phyloP scores from a whole-genome alignment of 2,888 invertebrate species.

The Temnothorax rugatulus region DNA sequence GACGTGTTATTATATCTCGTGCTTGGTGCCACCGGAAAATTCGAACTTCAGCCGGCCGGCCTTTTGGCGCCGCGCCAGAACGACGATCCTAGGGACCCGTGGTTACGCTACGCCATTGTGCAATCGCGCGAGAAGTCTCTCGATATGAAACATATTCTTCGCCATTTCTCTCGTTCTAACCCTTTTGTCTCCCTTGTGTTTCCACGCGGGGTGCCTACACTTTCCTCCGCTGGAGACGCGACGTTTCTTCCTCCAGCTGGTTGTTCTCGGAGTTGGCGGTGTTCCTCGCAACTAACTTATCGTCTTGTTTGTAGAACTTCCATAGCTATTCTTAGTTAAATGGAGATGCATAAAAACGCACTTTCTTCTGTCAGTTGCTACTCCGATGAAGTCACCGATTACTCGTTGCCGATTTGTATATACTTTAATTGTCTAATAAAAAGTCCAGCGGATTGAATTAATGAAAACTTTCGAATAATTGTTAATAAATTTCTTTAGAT shows the following conservation, averaged over 20 bases:
- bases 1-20: slow-evolving; percentile 70
- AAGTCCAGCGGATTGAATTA: not conserved
- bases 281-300: slow-evolving; percentile 43
- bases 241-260: slow-evolving; percentile 38
- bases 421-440: not conserved
- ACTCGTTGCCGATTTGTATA: no score
- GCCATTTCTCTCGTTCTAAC: slow-evolving; percentile 42
- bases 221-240: slow-evolving; percentile 39
- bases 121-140: slow-evolving; percentile 67
- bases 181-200: slow-evolving; percentile 45
- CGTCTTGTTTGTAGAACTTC: not conserved
- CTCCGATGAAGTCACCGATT: not conserved
- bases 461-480: not conserved
- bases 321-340: slow-evolving; percentile 12
- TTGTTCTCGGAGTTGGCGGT: slow-evolving; percentile 4
- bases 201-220: slow-evolving; percentile 2
- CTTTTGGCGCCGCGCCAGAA: slow-evolving; percentile 70
- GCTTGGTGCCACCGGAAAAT: slow-evolving; percentile 61
- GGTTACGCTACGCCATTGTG: slow-evolving; percentile 77
- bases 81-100: slow-evolving; percentile 66
- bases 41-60: slow-evolving; percentile 65
- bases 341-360: not conserved
- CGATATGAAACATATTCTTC: slow-evolving; percentile 64
- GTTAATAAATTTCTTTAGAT: not conserved
- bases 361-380: not conserved